Conservation (phyloP, 2,888 invertebrate species). For the Sinopyrophorus schimmeli region DNA sequence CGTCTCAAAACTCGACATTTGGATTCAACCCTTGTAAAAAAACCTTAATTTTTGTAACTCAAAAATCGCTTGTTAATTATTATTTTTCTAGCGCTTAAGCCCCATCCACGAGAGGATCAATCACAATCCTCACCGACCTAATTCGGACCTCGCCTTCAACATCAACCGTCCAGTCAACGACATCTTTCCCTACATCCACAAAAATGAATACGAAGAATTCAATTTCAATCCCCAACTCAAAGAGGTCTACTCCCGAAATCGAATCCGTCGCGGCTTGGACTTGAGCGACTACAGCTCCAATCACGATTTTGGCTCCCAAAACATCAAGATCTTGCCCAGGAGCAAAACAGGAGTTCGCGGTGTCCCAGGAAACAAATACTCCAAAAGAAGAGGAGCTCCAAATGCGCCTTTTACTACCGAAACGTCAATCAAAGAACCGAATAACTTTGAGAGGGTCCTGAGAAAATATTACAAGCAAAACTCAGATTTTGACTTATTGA, state of each 20-base stretch:
- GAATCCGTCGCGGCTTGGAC: slow-evolving; percentile 22
- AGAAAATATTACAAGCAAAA: background rate
- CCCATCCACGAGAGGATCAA: no score
- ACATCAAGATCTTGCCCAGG: slow-evolving; percentile 31
- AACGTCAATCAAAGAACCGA: background rate
- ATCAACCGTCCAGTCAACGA: slow-evolving; percentile 17
- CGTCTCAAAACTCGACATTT: background rate
- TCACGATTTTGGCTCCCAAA: slow-evolving; percentile 23
- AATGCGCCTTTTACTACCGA: background rate
- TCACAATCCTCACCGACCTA: no score
- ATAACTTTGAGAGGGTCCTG: no score
- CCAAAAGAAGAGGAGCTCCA: background rate
- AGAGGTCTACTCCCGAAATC: no score
- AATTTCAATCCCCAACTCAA: no score
- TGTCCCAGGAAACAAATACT: slow-evolving; percentile 34
- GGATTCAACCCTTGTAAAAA: no score
- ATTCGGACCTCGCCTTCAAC: no score
- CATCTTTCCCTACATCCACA: slow-evolving; percentile 21
- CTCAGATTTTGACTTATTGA: background rate
- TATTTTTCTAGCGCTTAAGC: no score
- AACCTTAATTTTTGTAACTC: no score
- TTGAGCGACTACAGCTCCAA: slow-evolving; percentile 20
- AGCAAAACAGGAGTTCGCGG: slow-evolving; percentile 27
- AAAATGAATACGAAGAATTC: no score
- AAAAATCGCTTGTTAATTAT: no score